A percentile compares a stretch with the other conserved stretches of the same genome.
Evolutionary conservation across 2,113 vertebrate species (phyloP).

Genomic region (Catharus bicknelli): DNA sequence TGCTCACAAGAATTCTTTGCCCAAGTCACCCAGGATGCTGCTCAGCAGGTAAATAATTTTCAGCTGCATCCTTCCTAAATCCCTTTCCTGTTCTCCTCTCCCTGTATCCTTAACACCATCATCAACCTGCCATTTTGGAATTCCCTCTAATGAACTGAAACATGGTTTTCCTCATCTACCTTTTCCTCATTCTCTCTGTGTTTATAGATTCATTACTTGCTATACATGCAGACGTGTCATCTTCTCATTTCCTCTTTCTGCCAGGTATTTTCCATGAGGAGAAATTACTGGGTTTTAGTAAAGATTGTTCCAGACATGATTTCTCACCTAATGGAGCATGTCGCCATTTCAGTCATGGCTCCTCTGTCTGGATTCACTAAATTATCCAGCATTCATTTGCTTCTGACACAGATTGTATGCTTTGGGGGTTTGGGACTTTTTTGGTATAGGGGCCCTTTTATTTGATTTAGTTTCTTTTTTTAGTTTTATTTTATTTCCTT

Average conservation of each 20-base stretch:
- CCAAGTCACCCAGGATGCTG: not conserved
- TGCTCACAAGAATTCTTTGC: not conserved
- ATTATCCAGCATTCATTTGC: not conserved
- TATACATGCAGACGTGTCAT: not conserved
- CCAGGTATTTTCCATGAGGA: not conserved
- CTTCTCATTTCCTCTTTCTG: not conserved
- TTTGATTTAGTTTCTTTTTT: not conserved
- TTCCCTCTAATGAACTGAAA: not conserved
- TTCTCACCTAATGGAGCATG: not conserved
- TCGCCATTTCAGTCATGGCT: not conserved
- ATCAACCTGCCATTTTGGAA: not conserved
- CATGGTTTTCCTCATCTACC: not conserved
- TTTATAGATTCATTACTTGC: not conserved
- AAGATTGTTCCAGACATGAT: not conserved
- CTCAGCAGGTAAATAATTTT: not conserved
- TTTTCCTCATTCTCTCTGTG: not conserved
- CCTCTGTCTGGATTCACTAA: not conserved
- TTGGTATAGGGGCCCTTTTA: not conserved
- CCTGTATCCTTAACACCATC: not conserved
- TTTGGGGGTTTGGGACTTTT: not conserved
- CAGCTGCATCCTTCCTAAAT: not conserved
- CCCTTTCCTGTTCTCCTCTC: not conserved
- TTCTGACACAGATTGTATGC: not conserved
- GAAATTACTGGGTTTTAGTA: not conserved
- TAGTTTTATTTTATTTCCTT: not conserved